Percentiles rank a stretch among this genome's conserved stretches.
These are phyloP conservation scores for Morpho helenor DNA, from an alignment of 2,888 invertebrate genomes.

Conservation along the genomic window DNA sequence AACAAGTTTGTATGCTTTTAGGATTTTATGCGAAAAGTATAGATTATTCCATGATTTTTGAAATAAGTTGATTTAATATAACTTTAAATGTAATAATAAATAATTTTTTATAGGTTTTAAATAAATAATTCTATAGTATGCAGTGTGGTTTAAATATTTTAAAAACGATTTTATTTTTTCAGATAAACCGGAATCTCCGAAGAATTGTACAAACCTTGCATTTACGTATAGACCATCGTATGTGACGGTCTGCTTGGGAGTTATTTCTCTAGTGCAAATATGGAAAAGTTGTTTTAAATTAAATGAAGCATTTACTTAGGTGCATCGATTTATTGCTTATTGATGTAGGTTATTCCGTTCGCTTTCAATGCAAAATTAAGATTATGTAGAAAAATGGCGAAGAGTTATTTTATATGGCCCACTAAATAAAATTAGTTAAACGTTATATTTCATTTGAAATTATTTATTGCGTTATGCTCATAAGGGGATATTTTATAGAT, in stretches of 20 bases:
- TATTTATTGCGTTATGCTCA: not conserved
- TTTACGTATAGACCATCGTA: conserved; percentile 34
- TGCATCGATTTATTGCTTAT: conserved; percentile 19
- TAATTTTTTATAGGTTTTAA: too few relatives aligned
- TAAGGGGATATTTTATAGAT: not conserved
- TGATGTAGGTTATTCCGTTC: conserved; percentile 15
- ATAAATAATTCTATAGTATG: too few relatives aligned
- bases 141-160: too few relatives aligned
- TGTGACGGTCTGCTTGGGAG: conserved; percentile 25
- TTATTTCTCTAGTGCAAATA: conserved; percentile 26
- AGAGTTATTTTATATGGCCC: conserved; percentile 17
- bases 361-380: conserved; percentile 21
- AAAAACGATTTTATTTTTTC: conserved; percentile 31
- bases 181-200: conserved; percentile 64
- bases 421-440: not conserved
- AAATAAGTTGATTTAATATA: too few relatives aligned
- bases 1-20: too few relatives aligned
- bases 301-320: conserved; percentile 24
- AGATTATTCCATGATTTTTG: too few relatives aligned
- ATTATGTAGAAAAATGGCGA: conserved; percentile 7
- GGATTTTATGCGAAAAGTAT: too few relatives aligned
- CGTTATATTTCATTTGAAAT: not conserved
- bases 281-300: conserved; percentile 49
- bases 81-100: too few relatives aligned
- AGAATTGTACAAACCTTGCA: conserved; percentile 62